phyloP scores from a whole-genome alignment of 2,797 vertebrate species.

The Syndactyla subalaris region DNA sequence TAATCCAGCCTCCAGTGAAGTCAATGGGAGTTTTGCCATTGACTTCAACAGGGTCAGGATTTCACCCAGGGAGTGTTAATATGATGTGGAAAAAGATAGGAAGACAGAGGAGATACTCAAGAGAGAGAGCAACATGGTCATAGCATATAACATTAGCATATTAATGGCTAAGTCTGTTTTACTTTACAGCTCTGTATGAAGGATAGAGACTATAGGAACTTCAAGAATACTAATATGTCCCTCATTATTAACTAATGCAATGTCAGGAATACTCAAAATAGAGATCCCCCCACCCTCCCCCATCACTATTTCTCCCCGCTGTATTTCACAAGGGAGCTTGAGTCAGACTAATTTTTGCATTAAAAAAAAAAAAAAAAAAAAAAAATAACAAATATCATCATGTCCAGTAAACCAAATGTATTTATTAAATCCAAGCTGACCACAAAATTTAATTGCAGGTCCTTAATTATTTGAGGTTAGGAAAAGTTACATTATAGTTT shows the following conservation, averaged over 20 bases:
- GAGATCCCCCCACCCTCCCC: not conserved
- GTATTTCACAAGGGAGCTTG: not conserved
- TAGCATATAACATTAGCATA: conserved; percentile 69
- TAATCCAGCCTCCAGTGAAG: conserved; percentile 39
- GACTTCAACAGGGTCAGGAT: conserved; percentile 62
- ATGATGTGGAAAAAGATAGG: conserved; percentile 43
- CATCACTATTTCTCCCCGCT: not conserved
- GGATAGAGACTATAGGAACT: conserved; percentile 36
- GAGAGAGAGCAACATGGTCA: conserved; percentile 49
- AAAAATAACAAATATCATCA: not conserved
- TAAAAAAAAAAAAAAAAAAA: not conserved
- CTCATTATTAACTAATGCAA: conserved; percentile 49
- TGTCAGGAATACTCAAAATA: not conserved
- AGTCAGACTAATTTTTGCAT: not conserved
- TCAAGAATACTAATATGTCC: conserved; percentile 59
- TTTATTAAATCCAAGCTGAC: conserved; percentile 20
- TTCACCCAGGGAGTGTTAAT: conserved; percentile 64
- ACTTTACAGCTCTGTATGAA: conserved; percentile 67
- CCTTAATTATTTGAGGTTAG: conserved; percentile 49
- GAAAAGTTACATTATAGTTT: conserved; percentile 43
- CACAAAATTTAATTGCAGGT: conserved; percentile 47
- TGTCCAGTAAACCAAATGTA: conserved; percentile 8
- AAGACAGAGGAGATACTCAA: conserved; percentile 31
- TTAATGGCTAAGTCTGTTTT: conserved; percentile 57
- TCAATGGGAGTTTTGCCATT: conserved; percentile 68